Conservation (phyloP, 2,888 invertebrate species). For the Platycheirus rosarum region DNA sequence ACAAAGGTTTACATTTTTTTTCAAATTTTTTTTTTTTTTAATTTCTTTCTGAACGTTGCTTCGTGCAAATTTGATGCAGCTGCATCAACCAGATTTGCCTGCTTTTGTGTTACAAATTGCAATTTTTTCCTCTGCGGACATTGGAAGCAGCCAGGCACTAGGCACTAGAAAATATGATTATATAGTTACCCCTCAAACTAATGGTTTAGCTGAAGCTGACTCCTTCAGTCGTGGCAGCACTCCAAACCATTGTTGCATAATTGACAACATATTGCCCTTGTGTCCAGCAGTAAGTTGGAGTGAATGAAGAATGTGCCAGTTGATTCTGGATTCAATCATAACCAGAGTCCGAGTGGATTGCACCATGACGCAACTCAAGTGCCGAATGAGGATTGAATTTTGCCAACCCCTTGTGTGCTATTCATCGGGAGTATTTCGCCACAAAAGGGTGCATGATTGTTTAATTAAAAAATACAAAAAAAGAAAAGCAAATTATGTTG, state of each 20-base stretch:
- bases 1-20: conserved; percentile 43
- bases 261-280: conserved; percentile 57
- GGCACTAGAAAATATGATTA: conserved; percentile 29
- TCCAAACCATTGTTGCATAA: conserved; percentile 39
- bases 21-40: background rate
- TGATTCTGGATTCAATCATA: conserved; percentile 54
- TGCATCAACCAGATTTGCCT: conserved; percentile 44
- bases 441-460: conserved; percentile 57
- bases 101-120: conserved; percentile 53
- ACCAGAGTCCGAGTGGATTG: background rate
- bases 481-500: background rate
- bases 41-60: conserved; percentile 2
- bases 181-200: conserved; percentile 24
- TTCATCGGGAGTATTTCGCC: background rate
- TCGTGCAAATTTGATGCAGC: conserved; percentile 29
- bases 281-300: conserved; percentile 10
- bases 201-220: conserved; percentile 17
- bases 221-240: conserved; percentile 2
- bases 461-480: conserved; percentile 45
- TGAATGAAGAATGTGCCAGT: conserved; percentile 23
- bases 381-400: conserved; percentile 14
- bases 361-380: conserved; percentile 14
- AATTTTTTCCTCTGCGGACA: conserved; percentile 34
- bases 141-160: conserved; percentile 39
- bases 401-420: conserved; percentile 1